Evolutionary conservation across 2,797 vertebrate genomes (phyloP), one percentile per base, ranked within the genome.

Genomic region (Pangasius sanitwongsei): DNA sequence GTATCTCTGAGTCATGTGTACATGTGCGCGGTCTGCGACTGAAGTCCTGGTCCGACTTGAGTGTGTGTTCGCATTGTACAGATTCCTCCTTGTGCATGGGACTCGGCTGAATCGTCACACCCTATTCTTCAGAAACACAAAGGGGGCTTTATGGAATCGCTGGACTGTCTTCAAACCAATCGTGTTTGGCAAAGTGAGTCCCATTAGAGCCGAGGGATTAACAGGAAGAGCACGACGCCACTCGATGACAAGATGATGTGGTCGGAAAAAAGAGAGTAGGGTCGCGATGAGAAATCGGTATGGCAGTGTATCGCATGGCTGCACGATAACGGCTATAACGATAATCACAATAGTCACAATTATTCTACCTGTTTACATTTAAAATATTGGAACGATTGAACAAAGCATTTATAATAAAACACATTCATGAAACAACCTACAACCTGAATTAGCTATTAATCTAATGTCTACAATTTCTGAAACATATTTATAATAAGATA

Each of bases 91-190:
- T 53, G 34, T 55, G 88, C 90, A 86, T 92, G 90, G 87, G 91
- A 92, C 92, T 86, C 90, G 50, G 86, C 81, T 18, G 86, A 88
- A 89, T 91, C 83, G 89, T 86, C 88, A 81, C 63, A 67, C 91
- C 89, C 83, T 85, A 72, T 88, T 91, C 90, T 93, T 82, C 85
- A 31, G 15, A 2, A 67, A 90, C 88, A 92, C 92, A 94, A 94
- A 92, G 91, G 78, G 67, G 72, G 75, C 92, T 89, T 94, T 94
- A 92, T 94, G 83, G 81, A 70, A 70, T 81, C 83, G 67, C 88
- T 88, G 90, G 88, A 92, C 91, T 92, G 91, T 92, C 92, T 90
- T 93, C 93, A 90, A 89, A 93, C 89, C 89, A 92, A 92, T 91
- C 91, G 82, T 91, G 92, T 92, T 92, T 91, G 92, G 90, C 90